Evolutionary conservation across 2,888 invertebrate species (phyloP).

Genomic region (Caenorhabditis zanzibari): DNA sequence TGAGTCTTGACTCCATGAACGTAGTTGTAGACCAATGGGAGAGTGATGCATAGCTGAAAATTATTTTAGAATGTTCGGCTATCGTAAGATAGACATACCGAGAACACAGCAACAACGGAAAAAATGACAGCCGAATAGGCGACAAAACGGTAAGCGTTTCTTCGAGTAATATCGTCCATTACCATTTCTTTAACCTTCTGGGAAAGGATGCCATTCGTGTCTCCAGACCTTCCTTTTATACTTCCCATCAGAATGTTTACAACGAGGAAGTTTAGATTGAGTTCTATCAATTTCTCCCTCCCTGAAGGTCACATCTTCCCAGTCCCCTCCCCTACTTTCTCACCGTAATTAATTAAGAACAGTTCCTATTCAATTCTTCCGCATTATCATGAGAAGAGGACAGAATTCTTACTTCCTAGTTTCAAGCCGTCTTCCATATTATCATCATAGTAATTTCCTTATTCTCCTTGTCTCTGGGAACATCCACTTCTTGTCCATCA

Average conservation of each 20-base stretch:
- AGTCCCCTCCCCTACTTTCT: not conserved
- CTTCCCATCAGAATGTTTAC: conserved; percentile 13
- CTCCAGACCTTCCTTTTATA: conserved; percentile 15
- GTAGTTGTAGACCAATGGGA: conserved; percentile 65
- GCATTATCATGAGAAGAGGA: conserved; percentile 21
- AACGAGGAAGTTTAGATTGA: conserved; percentile 36
- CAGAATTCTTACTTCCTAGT: conserved; percentile 32
- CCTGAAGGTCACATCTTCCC: conserved; percentile 21
- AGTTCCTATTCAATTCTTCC: conserved; percentile 14
- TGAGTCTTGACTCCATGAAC: conserved; percentile 59
- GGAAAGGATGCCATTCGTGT: not conserved
- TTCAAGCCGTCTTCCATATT: conserved; percentile 7
- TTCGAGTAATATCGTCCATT: conserved; percentile 53
- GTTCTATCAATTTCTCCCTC: conserved; percentile 16
- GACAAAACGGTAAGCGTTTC: conserved; percentile 71
- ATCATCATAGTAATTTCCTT: not conserved
- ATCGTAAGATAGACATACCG: conserved; percentile 40
- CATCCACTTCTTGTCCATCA: not conserved
- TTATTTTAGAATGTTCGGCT: not conserved
- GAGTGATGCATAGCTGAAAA: conserved; percentile 59
- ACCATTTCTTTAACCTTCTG: conserved; percentile 1
- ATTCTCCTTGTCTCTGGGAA: conserved; percentile 19
- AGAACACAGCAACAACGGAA: conserved; percentile 71
- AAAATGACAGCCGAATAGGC: conserved; percentile 73
- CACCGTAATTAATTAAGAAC: conserved; percentile 22